These are phyloP conservation scores for Heterochromis multidens DNA, from an alignment of 2,113 vertebrate species.

Conservation along the genomic window DNA sequence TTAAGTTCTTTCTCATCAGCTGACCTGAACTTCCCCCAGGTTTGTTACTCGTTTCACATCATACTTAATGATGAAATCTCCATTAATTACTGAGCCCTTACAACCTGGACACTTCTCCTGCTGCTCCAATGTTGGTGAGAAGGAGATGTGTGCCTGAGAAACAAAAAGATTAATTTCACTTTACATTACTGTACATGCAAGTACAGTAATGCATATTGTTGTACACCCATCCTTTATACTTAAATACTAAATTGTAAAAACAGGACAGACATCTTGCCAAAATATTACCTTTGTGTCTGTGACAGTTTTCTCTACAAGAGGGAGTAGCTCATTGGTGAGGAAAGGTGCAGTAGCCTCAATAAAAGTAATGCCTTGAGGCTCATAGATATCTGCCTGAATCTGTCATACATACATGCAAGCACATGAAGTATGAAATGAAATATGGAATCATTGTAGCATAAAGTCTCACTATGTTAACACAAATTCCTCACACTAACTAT, in stretches of 20 bases:
- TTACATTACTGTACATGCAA: background rate
- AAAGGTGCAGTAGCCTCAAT: slow-evolving; percentile 82
- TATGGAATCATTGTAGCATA: background rate
- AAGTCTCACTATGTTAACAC: background rate
- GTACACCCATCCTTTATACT: background rate
- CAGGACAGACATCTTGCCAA: background rate
- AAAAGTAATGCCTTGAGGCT: slow-evolving; percentile 84
- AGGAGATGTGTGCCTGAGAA: slow-evolving; percentile 67
- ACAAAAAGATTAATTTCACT: fast-evolving
- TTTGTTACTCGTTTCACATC: slow-evolving; percentile 80
- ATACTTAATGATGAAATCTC: slow-evolving; percentile 87
- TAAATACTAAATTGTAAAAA: background rate
- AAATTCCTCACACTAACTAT: background rate
- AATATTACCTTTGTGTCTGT: slow-evolving; percentile 79
- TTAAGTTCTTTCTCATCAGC: background rate
- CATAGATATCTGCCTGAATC: slow-evolving; percentile 85
- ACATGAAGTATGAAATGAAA: background rate
- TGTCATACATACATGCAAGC: slow-evolving; percentile 35
- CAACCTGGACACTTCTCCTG: slow-evolving; percentile 84
- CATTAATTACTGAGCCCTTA: slow-evolving; percentile 80
- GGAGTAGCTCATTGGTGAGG: slow-evolving; percentile 80
- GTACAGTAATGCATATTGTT: too few species aligned
- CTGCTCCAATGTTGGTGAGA: slow-evolving; percentile 77
- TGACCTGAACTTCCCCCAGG: slow-evolving; percentile 85
- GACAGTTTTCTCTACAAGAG: slow-evolving; percentile 81